Evolutionary conservation across 2,113 vertebrate species (phyloP).

Genomic region (Ornithorhynchus anatinus): DNA sequence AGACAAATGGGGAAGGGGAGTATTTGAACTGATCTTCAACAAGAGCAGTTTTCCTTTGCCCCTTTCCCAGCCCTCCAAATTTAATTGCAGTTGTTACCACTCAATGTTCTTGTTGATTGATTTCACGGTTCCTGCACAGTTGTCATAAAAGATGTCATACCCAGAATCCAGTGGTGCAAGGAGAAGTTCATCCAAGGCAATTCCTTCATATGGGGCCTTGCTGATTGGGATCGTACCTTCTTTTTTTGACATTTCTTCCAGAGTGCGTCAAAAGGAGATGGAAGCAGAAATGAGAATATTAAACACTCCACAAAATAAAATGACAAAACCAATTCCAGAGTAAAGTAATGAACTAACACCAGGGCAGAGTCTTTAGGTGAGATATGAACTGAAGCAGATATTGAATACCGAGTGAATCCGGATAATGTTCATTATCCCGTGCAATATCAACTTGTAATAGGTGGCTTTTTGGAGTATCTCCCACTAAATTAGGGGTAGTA

Average conservation of each 20-base stretch:
- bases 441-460: background rate
- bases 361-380: slow-evolving; percentile 28
- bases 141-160: slow-evolving; percentile 69
- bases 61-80: slow-evolving; percentile 32
- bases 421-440: background rate
- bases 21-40: slow-evolving; percentile 62
- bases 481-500: background rate
- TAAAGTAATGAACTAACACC: slow-evolving; percentile 61
- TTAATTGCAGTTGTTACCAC: slow-evolving; percentile 26
- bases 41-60: slow-evolving; percentile 51
- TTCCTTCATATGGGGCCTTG: slow-evolving; percentile 88
- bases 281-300: slow-evolving; percentile 61
- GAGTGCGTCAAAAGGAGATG: slow-evolving; percentile 60
- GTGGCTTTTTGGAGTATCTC: background rate
- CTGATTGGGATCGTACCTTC: slow-evolving; percentile 90
- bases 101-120: slow-evolving; percentile 39
- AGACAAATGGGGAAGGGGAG: slow-evolving; percentile 64
- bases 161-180: slow-evolving; percentile 71
- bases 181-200: slow-evolving; percentile 44
- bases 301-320: slow-evolving; percentile 53
- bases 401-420: too few species aligned
- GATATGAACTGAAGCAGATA: background rate
- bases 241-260: slow-evolving; percentile 98
- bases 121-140: slow-evolving; percentile 69
- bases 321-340: slow-evolving; percentile 40